Base-by-base conservation (phyloP, 2,888 invertebrate species). In the Drosophila sordidula region DNA sequence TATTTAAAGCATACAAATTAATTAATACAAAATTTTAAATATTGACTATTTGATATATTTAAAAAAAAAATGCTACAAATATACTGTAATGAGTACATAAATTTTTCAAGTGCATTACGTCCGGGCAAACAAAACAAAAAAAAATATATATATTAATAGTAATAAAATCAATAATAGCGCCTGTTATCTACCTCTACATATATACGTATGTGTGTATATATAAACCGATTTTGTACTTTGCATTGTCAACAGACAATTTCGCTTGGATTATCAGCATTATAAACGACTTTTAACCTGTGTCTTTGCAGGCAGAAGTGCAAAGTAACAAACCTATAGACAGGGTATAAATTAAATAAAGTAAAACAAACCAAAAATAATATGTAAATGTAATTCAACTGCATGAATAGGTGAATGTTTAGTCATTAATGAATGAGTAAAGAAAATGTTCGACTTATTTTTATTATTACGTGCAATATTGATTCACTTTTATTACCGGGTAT, bases 381-480 rank as follows among this genome's bases (percentile, higher is more conserved):
- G 4, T 4, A 42, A 25, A 4, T 12, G 6, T 3, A 29, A 45
- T 14, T 14, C 34, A 16, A 47, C 36, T 55, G 36, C 26, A 55
- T 41, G 41, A 50, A 22, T 16, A 34, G 16, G 29, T 29, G 29
- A 29, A 9, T 34, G 12, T 34, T 34, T 34, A 12, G 34, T 12
- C 12, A 42, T 25, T 34, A 0, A 59, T 44, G 44, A 54, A 54
- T 54, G 54, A 38, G 12, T 18, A 18, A 38, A 16, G 12, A 18
- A 18, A 42, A 6, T 11, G 38, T 16, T 38, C n/a, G 6, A 36
- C n/a, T 8, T 16, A 16, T 16, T 39, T 16, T 1, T 12, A 34
- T 34, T 12, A 12, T 34, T 16, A 39, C 39, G 16, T 3, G 8
- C 9, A 16, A 16, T 16, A 39, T 14, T 39, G 8, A 29, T 29